Percentiles rank a stretch among this genome's conserved stretches.
Evolutionary conservation across 2,113 vertebrate species (phyloP).

Genomic region (Triplophysa tibetana): DNA sequence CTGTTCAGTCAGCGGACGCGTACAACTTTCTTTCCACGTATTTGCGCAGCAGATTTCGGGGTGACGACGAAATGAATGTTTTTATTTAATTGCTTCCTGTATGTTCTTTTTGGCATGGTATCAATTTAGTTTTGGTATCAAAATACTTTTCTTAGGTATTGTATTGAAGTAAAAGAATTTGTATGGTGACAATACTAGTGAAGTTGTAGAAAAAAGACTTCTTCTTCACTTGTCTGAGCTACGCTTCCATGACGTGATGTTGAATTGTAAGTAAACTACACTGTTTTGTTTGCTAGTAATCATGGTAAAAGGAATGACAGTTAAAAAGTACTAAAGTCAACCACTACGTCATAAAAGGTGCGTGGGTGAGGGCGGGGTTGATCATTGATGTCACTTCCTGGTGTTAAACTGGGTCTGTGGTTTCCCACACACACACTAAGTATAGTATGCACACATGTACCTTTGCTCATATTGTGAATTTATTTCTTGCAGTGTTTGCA

Average conservation of each 20-base stretch:
- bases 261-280: not conserved
- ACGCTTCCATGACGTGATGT: not conserved
- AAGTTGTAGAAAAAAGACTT: not conserved
- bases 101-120: no score
- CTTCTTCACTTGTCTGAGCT: not conserved
- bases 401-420: not conserved
- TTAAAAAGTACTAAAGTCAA: not conserved
- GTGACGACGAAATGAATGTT: no score
- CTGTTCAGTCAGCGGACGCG: no score
- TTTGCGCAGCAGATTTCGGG: no score
- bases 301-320: not conserved
- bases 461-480: slow-evolving; percentile 16
- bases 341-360: not conserved
- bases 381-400: slow-evolving; percentile 7
- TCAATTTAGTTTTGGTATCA: no score
- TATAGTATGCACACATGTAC: not conserved
- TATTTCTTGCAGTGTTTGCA: no score
- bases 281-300: not conserved
- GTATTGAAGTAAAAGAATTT: no score
- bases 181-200: not conserved
- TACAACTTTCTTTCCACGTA: no score
- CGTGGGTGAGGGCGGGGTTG: not conserved
- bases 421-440: not conserved
- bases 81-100: no score
- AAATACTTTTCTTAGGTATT: no score